Evolutionary conservation across 2,113 vertebrate species (phyloP).

Genomic region (Todiramphus saurophagus): DNA sequence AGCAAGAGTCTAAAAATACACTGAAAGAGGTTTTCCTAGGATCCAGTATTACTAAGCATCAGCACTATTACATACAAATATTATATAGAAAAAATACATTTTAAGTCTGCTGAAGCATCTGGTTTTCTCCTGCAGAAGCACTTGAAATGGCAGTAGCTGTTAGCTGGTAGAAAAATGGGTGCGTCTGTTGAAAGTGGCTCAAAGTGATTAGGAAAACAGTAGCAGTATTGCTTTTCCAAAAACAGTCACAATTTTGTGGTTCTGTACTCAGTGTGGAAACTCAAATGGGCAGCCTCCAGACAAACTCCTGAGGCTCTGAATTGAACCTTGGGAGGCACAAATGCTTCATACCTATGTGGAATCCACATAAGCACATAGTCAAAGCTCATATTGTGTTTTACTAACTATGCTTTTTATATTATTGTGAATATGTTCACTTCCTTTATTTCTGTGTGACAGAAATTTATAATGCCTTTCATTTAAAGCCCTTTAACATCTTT

Average conservation of each 20-base stretch:
- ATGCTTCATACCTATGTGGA: not conserved
- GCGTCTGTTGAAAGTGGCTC: not conserved
- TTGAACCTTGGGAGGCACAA: not conserved
- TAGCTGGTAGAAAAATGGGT: not conserved
- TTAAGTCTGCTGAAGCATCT: not conserved
- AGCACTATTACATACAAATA: not conserved
- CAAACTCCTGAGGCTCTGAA: not conserved
- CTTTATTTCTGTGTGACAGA: not conserved
- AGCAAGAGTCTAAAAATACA: not conserved
- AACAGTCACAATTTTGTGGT: not conserved
- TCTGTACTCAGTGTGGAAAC: not conserved
- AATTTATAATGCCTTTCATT: not conserved
- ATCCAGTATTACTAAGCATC: not conserved
- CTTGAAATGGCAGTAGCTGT: not conserved
- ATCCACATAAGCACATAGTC: not conserved
- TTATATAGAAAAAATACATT: not conserved
- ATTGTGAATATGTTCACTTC: not conserved
- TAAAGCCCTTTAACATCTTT: not conserved
- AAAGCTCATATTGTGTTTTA: not conserved
- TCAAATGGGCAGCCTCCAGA: not conserved
- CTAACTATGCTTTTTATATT: not conserved
- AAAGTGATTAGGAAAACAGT: not conserved
- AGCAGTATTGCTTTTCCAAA: not conserved
- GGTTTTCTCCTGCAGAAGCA: not conserved
- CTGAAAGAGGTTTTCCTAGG: not conserved